A percentile compares a stretch with the other conserved stretches of the same genome.
These are phyloP conservation scores for Boleophthalmus pectinirostris DNA, from an alignment of 2,113 vertebrate species.

Conservation along the genomic window DNA sequence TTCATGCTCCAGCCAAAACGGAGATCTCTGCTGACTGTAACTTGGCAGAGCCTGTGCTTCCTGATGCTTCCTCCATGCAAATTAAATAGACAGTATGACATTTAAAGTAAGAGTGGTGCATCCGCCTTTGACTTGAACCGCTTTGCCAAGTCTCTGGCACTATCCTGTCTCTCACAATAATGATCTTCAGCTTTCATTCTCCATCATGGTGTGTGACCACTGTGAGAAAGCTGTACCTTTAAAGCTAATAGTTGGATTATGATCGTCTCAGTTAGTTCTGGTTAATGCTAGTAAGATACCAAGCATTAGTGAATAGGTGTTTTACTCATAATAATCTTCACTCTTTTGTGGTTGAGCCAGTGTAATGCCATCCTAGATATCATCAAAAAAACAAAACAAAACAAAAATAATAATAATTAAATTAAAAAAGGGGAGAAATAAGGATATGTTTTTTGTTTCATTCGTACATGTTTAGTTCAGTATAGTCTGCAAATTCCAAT, in stretches of 20 bases:
- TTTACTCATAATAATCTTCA: too few relatives aligned
- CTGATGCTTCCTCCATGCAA: slow-evolving; percentile 55
- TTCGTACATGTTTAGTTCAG: too few relatives aligned
- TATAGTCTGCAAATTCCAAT: too few relatives aligned
- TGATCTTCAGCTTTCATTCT: slow-evolving; percentile 27
- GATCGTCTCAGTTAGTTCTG: neutral
- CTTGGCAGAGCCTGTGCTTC: slow-evolving; percentile 30
- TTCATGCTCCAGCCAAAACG: neutral
- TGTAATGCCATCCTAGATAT: too few relatives aligned
- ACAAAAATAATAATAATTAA: too few relatives aligned
- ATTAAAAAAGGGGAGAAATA: too few relatives aligned
- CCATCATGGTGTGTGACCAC: slow-evolving; percentile 25
- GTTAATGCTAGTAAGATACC: too few relatives aligned
- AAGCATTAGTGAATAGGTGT: too few relatives aligned
- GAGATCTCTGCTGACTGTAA: slow-evolving; percentile 20
- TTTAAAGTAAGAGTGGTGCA: slow-evolving; percentile 44
- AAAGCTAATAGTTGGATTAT: slow-evolving; percentile 4
- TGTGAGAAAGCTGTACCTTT: slow-evolving; percentile 19
- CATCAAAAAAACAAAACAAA: too few relatives aligned
- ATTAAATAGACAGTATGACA: slow-evolving; percentile 54
- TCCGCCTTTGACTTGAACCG: slow-evolving; percentile 35
- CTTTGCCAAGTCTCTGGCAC: slow-evolving; percentile 30
- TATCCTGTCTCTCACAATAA: slow-evolving; percentile 48
- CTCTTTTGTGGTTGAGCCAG: too few relatives aligned
- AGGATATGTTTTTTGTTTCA: too few relatives aligned